A percentile compares a stretch with the other conserved stretches of the same genome.
phyloP scores from a whole-genome alignment of 2,888 invertebrate genomes.

The Labia minor region DNA sequence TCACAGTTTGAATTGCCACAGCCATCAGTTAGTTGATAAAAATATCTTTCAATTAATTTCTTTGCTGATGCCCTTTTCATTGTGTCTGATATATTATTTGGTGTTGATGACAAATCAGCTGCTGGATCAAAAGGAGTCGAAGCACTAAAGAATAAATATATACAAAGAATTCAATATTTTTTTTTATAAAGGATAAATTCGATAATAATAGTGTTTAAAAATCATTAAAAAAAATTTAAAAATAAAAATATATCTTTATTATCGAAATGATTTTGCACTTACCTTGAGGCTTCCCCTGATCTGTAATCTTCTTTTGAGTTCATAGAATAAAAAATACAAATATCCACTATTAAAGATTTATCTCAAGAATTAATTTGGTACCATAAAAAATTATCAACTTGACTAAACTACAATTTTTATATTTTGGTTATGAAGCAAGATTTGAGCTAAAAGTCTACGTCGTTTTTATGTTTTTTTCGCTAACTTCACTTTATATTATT shows the following conservation, averaged over 20 bases:
- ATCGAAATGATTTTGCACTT: constrained; percentile 21
- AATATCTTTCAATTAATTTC: constrained; percentile 81
- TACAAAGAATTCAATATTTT: constrained; percentile 13
- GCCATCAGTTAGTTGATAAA: constrained; percentile 83
- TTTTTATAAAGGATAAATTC: background rate
- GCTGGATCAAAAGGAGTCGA: constrained; percentile 22
- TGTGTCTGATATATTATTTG: constrained; percentile 30
- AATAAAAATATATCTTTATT: too few relatives aligned
- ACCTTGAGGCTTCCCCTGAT: constrained; percentile 28
- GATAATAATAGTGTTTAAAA: background rate
- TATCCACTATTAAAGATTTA: constrained; percentile 19
- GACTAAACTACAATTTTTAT: background rate
- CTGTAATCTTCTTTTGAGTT: constrained; percentile 26
- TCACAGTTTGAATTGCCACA: constrained; percentile 81
- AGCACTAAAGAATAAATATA: constrained; percentile 17
- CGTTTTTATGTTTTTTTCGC: too few relatives aligned
- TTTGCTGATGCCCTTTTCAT: constrained; percentile 53
- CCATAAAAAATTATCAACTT: background rate
- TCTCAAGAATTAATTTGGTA: constrained; percentile 20
- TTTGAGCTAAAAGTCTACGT: background rate
- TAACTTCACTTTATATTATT: too few relatives aligned
- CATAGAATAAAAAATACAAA: constrained; percentile 27
- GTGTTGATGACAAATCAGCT: constrained; percentile 22
- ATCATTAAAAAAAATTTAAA: background rate
- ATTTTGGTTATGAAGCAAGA: background rate